Evolutionary conservation across 2,888 invertebrate species (phyloP).

Genomic region (Lycophotia porphyrea): DNA sequence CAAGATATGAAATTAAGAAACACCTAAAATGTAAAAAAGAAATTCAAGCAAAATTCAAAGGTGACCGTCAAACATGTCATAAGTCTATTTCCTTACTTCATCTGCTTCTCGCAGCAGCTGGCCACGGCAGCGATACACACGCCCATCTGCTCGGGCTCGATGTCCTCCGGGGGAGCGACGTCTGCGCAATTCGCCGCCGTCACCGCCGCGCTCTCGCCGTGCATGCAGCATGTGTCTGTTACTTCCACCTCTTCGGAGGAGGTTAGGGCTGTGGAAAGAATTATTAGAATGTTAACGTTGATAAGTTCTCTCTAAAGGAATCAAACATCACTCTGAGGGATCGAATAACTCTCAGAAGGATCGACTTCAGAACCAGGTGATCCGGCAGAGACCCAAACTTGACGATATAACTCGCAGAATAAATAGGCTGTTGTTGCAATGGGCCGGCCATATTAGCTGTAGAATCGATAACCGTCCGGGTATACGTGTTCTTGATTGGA

Average conservation of each 20-base stretch:
- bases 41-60: background rate
- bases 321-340: too few species aligned
- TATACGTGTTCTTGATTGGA: background rate
- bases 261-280: constrained; percentile 68
- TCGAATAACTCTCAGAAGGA: background rate
- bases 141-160: constrained; percentile 72
- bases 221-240: constrained; percentile 77
- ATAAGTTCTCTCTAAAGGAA: background rate
- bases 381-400: background rate
- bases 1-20: background rate
- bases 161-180: constrained; percentile 73
- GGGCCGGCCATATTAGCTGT: background rate
- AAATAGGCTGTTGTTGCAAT: background rate
- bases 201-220: constrained; percentile 72
- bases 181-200: constrained; percentile 69
- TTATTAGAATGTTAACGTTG: background rate
- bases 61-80: background rate
- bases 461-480: background rate
- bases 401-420: background rate
- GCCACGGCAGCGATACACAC: constrained; percentile 71
- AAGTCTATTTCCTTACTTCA: constrained; percentile 71
- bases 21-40: background rate
- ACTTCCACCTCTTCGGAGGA: constrained; percentile 77
- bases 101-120: constrained; percentile 78
- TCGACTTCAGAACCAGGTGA: background rate